phyloP scores from a whole-genome alignment of 2,113 vertebrate genomes.

The Mobula birostris region DNA sequence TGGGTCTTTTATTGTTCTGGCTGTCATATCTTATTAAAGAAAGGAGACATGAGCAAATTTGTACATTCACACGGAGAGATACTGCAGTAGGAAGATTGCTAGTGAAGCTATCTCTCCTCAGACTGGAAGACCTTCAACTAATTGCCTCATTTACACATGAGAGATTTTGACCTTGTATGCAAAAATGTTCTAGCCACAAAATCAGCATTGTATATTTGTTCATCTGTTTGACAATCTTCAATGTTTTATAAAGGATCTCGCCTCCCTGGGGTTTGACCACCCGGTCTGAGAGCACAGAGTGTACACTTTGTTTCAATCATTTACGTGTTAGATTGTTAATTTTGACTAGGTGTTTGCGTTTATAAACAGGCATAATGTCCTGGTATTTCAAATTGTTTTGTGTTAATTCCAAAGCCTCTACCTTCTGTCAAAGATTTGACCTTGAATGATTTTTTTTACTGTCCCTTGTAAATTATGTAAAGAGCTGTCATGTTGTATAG shows the following conservation, averaged over 20 bases:
- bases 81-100: background rate
- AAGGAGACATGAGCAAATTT: background rate
- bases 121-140: background rate
- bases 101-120: too few relatives aligned
- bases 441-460: constrained; percentile 3
- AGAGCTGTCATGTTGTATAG: background rate
- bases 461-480: background rate
- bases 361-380: background rate
- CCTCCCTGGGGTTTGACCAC: background rate
- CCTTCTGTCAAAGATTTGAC: background rate
- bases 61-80: background rate
- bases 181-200: background rate
- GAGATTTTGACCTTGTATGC: background rate
- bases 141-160: background rate
- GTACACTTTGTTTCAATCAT: background rate
- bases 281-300: background rate
- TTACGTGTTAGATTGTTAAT: background rate
- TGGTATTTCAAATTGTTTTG: background rate
- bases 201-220: background rate
- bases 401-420: background rate
- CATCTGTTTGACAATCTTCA: background rate
- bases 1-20: too few relatives aligned
- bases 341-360: background rate
- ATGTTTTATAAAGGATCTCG: background rate
- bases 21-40: too few relatives aligned